Conservation (phyloP, 1,140 invertebrate genomes). For the Achatina immaculata region DNA sequence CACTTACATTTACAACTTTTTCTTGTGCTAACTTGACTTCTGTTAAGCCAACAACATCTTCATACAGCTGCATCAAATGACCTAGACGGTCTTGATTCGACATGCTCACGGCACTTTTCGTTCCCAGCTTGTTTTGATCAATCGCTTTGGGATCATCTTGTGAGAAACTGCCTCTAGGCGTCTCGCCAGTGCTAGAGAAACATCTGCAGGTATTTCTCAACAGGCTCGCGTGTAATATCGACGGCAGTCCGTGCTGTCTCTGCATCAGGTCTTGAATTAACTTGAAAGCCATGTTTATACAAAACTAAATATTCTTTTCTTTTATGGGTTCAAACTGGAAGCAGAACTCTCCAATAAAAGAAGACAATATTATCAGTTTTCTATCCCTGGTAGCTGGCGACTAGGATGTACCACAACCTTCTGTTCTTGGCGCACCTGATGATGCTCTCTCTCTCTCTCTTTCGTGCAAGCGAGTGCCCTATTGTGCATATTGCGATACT, state of each 20-base stretch:
- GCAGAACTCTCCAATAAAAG: neutral
- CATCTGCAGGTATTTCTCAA: neutral
- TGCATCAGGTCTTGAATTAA: neutral
- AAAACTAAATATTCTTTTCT: too few relatives aligned
- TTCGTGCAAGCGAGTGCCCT: too few relatives aligned
- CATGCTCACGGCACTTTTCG: too few relatives aligned
- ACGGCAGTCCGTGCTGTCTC: neutral
- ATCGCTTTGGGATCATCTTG: neutral
- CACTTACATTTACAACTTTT: conserved; percentile 68
- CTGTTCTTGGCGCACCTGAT: too few relatives aligned
- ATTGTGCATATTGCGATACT: too few relatives aligned
- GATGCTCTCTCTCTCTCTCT: too few relatives aligned
- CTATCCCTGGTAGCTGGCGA: too few relatives aligned
- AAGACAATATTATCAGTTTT: too few relatives aligned
- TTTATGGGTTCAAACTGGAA: too few relatives aligned
- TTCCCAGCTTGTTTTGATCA: neutral
- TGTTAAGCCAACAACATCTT: conserved; percentile 72
- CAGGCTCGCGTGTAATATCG: neutral
- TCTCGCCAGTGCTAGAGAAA: neutral
- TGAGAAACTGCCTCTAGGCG: neutral
- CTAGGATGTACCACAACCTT: too few relatives aligned
- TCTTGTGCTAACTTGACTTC: conserved; percentile 71
- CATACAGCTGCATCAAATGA: conserved; percentile 68
- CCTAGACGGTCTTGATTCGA: conserved; percentile 34
- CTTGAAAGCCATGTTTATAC: neutral